Conservation (phyloP, 2,797 vertebrate genomes). For the Gymnocypris eckloni region DNA sequence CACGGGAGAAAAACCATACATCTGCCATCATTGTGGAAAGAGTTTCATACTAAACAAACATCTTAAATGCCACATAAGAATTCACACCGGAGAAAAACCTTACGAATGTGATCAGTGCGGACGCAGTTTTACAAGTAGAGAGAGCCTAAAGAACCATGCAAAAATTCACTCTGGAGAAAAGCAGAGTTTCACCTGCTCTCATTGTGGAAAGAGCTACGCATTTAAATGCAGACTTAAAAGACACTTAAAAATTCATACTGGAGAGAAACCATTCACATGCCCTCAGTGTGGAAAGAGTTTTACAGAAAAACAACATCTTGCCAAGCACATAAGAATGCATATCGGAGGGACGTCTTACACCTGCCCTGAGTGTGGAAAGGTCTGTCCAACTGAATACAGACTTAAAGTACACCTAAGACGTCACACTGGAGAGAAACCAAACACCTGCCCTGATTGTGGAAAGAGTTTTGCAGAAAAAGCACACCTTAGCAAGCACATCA, state of each 20-base stretch:
- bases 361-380: not conserved
- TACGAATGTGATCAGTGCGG: not conserved
- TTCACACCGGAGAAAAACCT: not conserved
- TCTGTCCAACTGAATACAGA: not conserved
- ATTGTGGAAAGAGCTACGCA: not conserved
- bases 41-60: conserved; percentile 5
- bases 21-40: not conserved
- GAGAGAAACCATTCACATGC: not conserved
- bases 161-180: not conserved
- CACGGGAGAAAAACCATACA: not conserved
- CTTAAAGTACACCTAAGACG: not conserved
- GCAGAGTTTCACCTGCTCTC: not conserved
- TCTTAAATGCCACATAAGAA: not conserved
- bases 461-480: not conserved
- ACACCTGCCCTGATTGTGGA: not conserved
- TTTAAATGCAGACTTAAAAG: conserved; percentile 4
- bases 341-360: not conserved
- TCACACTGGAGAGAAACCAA: conserved; percentile 3
- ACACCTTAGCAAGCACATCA: not conserved
- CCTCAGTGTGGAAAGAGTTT: conserved; percentile 4
- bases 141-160: not conserved
- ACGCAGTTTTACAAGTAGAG: not conserved
- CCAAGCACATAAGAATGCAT: not conserved
- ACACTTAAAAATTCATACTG: not conserved
- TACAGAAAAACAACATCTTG: not conserved